These are phyloP conservation scores for Caenorhabditis sp. DNA, from an alignment of 2,888 invertebrate genomes.

Conservation along the genomic window DNA sequence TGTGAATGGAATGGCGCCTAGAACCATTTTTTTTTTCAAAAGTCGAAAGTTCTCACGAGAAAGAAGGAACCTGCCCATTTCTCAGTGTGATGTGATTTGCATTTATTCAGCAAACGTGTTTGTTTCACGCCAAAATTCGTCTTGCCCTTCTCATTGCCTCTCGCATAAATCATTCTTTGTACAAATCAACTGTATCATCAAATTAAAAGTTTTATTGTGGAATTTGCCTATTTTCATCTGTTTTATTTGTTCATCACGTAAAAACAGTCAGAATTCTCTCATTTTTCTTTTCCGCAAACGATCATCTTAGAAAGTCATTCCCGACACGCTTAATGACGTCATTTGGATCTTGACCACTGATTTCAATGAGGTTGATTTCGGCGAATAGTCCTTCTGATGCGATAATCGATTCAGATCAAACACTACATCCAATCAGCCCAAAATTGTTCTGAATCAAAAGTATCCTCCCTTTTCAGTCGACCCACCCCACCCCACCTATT, in stretches of 20 bases:
- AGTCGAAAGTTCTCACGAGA: neutral
- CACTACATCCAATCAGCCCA: slow-evolving; percentile 34
- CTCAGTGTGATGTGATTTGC: neutral
- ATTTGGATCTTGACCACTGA: slow-evolving; percentile 23
- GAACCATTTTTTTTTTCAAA: no score
- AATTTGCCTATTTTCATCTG: neutral
- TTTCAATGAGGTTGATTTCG: slow-evolving; percentile 39
- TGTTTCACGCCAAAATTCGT: neutral
- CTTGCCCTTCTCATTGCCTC: neutral
- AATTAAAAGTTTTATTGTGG: neutral
- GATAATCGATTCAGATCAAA: slow-evolving; percentile 54
- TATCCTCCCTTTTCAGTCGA: no score
- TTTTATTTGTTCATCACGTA: neutral
- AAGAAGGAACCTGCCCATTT: neutral
- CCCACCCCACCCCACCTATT: no score
- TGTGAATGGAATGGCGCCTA: no score
- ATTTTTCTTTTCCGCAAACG: neutral
- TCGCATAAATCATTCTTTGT: no score
- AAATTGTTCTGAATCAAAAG: slow-evolving; percentile 28
- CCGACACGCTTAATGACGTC: slow-evolving; percentile 12
- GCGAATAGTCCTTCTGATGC: slow-evolving; percentile 37
- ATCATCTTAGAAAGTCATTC: slow-evolving; percentile 28
- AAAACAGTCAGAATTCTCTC: neutral
- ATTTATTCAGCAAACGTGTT: slow-evolving; percentile 1
- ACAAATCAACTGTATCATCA: neutral